phyloP scores from a whole-genome alignment of 1,140 invertebrate genomes.

The Leptopilina boulardi region DNA sequence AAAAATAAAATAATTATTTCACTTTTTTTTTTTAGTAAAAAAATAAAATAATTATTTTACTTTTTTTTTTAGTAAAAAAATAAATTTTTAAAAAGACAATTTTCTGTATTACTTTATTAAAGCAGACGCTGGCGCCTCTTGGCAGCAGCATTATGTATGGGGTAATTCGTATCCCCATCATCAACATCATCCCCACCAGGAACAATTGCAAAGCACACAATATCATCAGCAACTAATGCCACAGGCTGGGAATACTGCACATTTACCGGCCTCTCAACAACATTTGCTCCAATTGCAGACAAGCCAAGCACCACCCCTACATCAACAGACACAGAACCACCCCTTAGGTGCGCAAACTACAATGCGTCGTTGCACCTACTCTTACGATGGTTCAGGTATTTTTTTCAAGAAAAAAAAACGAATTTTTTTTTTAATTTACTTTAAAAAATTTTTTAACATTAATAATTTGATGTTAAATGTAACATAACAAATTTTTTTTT shows the following conservation, averaged over 20 bases:
- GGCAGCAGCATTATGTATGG: slow-evolving; percentile 70
- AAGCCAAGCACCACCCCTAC: slow-evolving; percentile 61
- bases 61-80: too few relatives aligned
- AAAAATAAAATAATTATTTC: slow-evolving; percentile 54
- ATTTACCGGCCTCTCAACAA: slow-evolving; percentile 61
- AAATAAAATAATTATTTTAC: slow-evolving; percentile 62
- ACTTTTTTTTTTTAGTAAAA: too few relatives aligned
- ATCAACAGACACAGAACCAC: slow-evolving; percentile 66
- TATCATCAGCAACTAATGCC: slow-evolving; percentile 51
- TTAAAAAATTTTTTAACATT: too few relatives aligned
- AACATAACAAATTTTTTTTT: too few relatives aligned
- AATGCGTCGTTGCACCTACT: slow-evolving; percentile 50
- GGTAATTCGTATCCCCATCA: slow-evolving; percentile 48
- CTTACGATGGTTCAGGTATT: slow-evolving; percentile 64
- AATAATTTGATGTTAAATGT: too few relatives aligned
- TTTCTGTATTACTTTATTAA: slow-evolving; percentile 13
- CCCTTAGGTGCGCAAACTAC: slow-evolving; percentile 58
- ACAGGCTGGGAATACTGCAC: slow-evolving; percentile 49
- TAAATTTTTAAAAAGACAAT: neutral
- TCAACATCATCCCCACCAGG: slow-evolving; percentile 39
- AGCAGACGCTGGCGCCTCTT: slow-evolving; percentile 60
- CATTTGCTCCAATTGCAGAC: slow-evolving; percentile 66
- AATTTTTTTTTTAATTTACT: too few relatives aligned
- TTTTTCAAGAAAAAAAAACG: neutral
- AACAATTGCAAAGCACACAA: slow-evolving; percentile 52